Evolutionary conservation across 2,888 invertebrate species (phyloP).

Genomic region (Caenorhabditis doughertyi): DNA sequence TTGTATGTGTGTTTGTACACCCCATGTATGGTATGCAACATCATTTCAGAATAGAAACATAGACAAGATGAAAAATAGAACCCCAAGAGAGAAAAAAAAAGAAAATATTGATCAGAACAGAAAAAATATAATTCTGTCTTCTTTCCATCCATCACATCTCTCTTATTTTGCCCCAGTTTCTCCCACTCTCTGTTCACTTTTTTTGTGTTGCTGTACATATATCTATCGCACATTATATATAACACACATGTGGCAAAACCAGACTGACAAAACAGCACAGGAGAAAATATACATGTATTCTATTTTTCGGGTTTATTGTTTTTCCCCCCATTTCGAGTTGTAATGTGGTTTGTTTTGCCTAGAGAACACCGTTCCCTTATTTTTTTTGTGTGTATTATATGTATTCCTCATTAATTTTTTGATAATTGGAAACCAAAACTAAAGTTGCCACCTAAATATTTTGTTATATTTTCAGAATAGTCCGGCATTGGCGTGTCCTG

Average conservation of each 20-base stretch:
- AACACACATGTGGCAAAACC: conserved; percentile 25
- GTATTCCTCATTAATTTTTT: not conserved
- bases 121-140: conserved; percentile 30
- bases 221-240: conserved; percentile 25
- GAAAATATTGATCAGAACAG: conserved; percentile 35
- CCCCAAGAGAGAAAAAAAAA: not conserved
- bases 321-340: not conserved
- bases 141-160: conserved; percentile 15
- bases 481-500: conserved; percentile 74
- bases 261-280: conserved; percentile 32
- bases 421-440: not conserved
- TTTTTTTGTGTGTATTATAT: not conserved
- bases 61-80: not conserved
- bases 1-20: too few species aligned
- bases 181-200: not conserved
- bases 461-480: conserved; percentile 64
- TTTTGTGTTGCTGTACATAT: conserved; percentile 6
- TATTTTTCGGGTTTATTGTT: conserved; percentile 14
- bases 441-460: not conserved
- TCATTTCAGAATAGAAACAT: not conserved
- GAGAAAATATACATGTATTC: conserved; percentile 22
- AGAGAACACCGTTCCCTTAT: too few species aligned
- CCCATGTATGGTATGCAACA: conserved; percentile 8
- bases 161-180: conserved; percentile 20
- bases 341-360: not conserved